Evolutionary conservation across 2,113 vertebrate genomes (phyloP), one percentile per base, ranked within the genome.

Genomic region (rat (Rattus norvegicus)): DNA sequence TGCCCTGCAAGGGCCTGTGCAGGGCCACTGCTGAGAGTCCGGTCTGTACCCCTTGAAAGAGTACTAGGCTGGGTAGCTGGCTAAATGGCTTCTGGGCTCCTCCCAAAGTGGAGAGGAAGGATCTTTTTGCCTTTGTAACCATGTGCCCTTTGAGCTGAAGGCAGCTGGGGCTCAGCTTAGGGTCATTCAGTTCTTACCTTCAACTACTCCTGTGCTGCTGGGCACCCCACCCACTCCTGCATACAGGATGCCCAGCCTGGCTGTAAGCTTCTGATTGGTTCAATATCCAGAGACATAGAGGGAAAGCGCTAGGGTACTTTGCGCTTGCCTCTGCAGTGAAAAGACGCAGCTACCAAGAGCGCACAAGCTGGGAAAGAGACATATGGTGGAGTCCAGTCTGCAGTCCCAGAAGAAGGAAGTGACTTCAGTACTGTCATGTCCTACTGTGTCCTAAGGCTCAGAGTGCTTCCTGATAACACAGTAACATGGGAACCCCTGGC

Each of bases 1-100:
- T 6, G 28, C 19, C 81, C 85, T n/a, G 5, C 24, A n/a, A 52
- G 59, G 9, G 19, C 52, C 30, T 30, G 61, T 49, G 10, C 16
- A 52, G 63, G 3, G 67, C 54, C 43, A 28, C 47, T 1, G 8
- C n/a, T 1, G 1, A n/a, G n/a, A 39, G 61, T 19, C 20, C 0
- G 6, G 70, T 36, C 0, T 54, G 80, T 4, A 59, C 20, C 19
- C 3, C 2, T 67, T 5, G 3, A n/a, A 22, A 0, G 0, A 6
- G 20, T 19, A 36, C 65, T 43, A 47, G 43, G 17, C 9, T 12
- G 14, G 22, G 52, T 24, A 52, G 2, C 54, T 20, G 47, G 20
- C 24, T 5, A 12, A 19, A 5, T 36, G 54, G 24, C 5, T 6
- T n/a, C 54, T 2, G 3, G 7, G 24, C 30, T n/a, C 30, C 56